Percentiles rank a stretch among this genome's conserved stretches.
phyloP scores from a whole-genome alignment of 2,888 invertebrate species.

The Napeogenes inachia region DNA sequence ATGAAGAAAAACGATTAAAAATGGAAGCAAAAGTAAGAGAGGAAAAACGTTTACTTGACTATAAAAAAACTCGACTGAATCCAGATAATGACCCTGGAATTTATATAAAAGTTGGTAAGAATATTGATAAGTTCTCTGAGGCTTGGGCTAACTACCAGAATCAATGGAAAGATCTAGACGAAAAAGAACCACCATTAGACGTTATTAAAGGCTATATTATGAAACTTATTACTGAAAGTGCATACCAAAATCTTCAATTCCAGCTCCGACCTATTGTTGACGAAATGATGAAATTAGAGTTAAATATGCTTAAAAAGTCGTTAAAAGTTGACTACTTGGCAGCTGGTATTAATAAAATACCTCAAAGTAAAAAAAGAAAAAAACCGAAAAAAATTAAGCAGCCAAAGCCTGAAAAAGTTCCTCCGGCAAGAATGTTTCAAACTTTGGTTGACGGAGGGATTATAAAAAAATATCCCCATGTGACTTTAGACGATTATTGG shows the following conservation, averaged over 20 bases:
- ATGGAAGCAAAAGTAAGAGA: constrained; percentile 54
- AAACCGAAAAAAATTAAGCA: constrained; percentile 62
- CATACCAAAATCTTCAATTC: constrained; percentile 80
- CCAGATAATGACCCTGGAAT: constrained; percentile 67
- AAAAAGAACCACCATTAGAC: constrained; percentile 71
- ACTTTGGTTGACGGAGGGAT: constrained; percentile 83
- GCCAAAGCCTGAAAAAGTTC: constrained; percentile 80
- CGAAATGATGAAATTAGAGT: constrained; percentile 79
- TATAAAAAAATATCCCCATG: constrained; percentile 79
- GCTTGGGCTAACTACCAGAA: constrained; percentile 55
- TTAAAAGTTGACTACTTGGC: constrained; percentile 59
- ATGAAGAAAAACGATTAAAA: constrained; percentile 58
- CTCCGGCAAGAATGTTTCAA: constrained; percentile 82
- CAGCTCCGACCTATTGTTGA: constrained; percentile 84
- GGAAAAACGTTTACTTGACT: constrained; percentile 60
- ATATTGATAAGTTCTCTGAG: constrained; percentile 40
- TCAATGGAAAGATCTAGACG: constrained; percentile 60
- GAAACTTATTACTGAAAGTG: constrained; percentile 81
- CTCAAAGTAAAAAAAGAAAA: constrained; percentile 53
- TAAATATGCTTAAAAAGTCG: constrained; percentile 73
- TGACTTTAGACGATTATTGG: constrained; percentile 79
- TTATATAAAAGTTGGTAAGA: constrained; percentile 47
- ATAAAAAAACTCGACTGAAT: constrained; percentile 65
- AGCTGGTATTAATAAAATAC: constrained; percentile 39
- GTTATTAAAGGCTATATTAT: constrained; percentile 79